Conservation (phyloP, 2,888 invertebrate genomes). For the Drosophila conformis region DNA sequence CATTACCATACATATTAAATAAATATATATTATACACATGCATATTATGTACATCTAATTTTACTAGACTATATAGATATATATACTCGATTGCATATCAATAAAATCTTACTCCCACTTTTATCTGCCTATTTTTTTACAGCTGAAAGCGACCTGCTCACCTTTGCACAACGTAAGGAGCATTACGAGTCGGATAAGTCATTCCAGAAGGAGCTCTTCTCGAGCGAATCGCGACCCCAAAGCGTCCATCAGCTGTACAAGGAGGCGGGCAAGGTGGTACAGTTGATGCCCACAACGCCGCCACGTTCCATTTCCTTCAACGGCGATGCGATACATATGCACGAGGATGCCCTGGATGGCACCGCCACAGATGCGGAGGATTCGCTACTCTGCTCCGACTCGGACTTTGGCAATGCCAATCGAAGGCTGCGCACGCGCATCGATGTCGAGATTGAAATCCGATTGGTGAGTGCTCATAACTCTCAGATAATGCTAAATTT, state of each 20-base stretch:
- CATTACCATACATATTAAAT: background rate
- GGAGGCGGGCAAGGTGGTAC: slow-evolving; percentile 88
- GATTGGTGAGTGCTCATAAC: slow-evolving; percentile 89
- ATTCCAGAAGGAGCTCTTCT: slow-evolving; percentile 91
- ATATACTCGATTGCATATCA: background rate
- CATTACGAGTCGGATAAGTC: slow-evolving; percentile 91
- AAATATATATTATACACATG: background rate
- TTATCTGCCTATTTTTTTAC: slow-evolving; percentile 84
- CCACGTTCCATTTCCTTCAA: slow-evolving; percentile 69
- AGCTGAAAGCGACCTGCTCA: slow-evolving; percentile 96
- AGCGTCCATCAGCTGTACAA: slow-evolving; percentile 92
- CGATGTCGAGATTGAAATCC: slow-evolving; percentile 94
- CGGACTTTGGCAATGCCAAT: slow-evolving; percentile 90
- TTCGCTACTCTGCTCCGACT: slow-evolving; percentile 90
- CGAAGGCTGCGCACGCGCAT: slow-evolving; percentile 89
- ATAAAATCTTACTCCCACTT: background rate
- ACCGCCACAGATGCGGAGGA: slow-evolving; percentile 79
- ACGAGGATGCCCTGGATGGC: slow-evolving; percentile 64
- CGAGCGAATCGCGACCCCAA: slow-evolving; percentile 89
- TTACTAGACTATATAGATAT: background rate
- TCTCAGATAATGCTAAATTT: background rate
- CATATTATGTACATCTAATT: background rate
- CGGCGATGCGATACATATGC: slow-evolving; percentile 52
- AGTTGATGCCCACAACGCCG: slow-evolving; percentile 68
- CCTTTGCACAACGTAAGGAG: slow-evolving; percentile 92